These are phyloP conservation scores for Catocala sponsa DNA, from an alignment of 2,888 invertebrate species.

Conservation along the genomic window DNA sequence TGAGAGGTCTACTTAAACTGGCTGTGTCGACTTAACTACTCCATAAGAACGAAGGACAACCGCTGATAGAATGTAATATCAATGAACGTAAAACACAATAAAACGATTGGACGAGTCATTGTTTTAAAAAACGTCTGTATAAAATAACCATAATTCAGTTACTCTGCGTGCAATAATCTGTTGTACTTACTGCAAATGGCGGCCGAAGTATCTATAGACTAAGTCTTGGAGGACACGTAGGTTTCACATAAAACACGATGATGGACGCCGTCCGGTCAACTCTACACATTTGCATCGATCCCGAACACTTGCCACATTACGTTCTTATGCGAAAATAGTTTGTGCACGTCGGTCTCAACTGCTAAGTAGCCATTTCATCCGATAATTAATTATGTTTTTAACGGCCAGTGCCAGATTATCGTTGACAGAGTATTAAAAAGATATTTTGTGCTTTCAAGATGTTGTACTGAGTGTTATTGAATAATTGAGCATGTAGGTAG, in stretches of 20 bases:
- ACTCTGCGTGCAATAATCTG: neutral
- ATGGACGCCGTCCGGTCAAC: slow-evolving; percentile 48
- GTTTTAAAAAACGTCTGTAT: neutral
- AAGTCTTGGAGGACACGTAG: slow-evolving; percentile 20
- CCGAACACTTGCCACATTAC: slow-evolving; percentile 12
- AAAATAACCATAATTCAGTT: neutral
- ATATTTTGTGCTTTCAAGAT: neutral
- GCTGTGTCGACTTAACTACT: no score
- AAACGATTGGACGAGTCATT: neutral
- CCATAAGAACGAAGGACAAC: no score
- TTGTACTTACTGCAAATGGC: neutral
- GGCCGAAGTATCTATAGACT: neutral
- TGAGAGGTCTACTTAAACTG: no score
- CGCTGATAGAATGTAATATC: neutral
- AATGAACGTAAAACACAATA: neutral
- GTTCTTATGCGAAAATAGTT: slow-evolving; percentile 17
- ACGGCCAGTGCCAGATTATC: neutral
- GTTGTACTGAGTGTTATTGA: neutral
- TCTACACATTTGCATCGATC: slow-evolving; percentile 37
- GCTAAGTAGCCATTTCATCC: neutral
- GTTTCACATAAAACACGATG: slow-evolving; percentile 49
- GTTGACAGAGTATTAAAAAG: neutral
- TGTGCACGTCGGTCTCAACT: neutral
- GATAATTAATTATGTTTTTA: slow-evolving; percentile 11
- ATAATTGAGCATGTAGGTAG: neutral